Conservation (phyloP, 2,888 invertebrate species). For the Drosophila anomalata region DNA sequence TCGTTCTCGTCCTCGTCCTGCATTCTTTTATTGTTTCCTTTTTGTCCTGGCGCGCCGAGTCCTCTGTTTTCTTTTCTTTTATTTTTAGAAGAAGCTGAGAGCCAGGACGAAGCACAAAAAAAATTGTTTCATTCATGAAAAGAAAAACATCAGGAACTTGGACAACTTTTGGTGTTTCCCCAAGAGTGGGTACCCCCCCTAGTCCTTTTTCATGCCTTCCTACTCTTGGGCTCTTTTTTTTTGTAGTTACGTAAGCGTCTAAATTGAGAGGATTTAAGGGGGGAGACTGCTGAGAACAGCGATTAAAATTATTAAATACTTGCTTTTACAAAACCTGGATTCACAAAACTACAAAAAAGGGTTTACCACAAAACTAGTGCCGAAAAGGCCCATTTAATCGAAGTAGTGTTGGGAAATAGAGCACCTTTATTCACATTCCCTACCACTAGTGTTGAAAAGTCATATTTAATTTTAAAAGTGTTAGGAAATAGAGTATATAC, state of each 20-base stretch:
- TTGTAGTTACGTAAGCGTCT: constrained; percentile 45
- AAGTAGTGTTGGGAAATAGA: too few relatives aligned
- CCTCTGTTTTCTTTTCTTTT: constrained; percentile 39
- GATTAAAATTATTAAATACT: neutral
- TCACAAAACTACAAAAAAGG: neutral
- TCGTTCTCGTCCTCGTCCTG: constrained; percentile 56
- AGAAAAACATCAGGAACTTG: constrained; percentile 68
- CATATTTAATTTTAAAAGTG: neutral
- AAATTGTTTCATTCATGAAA: constrained; percentile 71
- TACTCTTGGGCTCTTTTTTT: constrained; percentile 15
- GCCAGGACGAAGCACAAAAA: constrained; percentile 6
- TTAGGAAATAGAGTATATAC: too few relatives aligned
- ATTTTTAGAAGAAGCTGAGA: constrained; percentile 50
- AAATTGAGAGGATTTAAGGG: constrained; percentile 21
- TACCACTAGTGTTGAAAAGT: too few relatives aligned
- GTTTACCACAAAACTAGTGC: too few relatives aligned
- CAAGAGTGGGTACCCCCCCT: constrained; percentile 19
- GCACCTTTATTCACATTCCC: too few relatives aligned
- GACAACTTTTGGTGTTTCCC: constrained; percentile 75
- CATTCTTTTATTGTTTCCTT: constrained; percentile 75
- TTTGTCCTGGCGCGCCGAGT: constrained; percentile 29
- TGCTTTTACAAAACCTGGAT: neutral
- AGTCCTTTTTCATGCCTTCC: neutral
- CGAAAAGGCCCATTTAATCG: too few relatives aligned
- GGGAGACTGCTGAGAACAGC: neutral